Evolutionary conservation across 2,797 vertebrate genomes (phyloP), one percentile per base, ranked within the genome.

Genomic region (Philypnodon macrostomus): DNA sequence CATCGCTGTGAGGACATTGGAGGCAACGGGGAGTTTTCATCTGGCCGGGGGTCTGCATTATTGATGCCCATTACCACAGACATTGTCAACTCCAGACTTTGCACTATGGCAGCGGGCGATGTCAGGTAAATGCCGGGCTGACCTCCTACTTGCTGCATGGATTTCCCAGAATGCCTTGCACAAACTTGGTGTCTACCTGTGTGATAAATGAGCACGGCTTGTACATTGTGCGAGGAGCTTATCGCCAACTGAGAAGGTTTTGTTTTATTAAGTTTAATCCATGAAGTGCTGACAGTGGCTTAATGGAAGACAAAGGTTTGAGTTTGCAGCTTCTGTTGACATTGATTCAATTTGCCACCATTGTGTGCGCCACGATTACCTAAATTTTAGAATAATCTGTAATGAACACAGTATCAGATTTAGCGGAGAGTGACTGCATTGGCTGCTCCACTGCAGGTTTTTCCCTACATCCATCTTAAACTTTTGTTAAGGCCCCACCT

Each of bases 31-130:
- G 64, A 77, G 70, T 55, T 85, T 82, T 81, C 74, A 79, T 82
- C 63, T 53, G 65, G 73, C 66, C 42, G 50, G 47, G 61, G 51
- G 62, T 77, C 68, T 85, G 75, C 79, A 86, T 86, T 87, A 87
- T 85, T 87, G 85, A 87, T 87, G 77, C 75, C 81, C 77, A 83
- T 86, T 84, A 85, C 71, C 69, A 58, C 70, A 76, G 76, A 77
- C 77, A 58, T 64, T 78, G 83, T 86, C 81, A 79, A 67, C 77
- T 68, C 59, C 47, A 70, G 71, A 65, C 67, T 40, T 24, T 55
- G 68, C 70, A 49, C 47, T n/a, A n/a, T n/a, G 4, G 45, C 65
- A 66, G 67, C 62, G 67, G 69, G 35, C 19, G 24, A 73, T 84
- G 79, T 84, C 83, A 80, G 72, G 63, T 75, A 79, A 78, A 84